phyloP scores from a whole-genome alignment of 2,888 invertebrate genomes.

The Invenusta paracnida region DNA sequence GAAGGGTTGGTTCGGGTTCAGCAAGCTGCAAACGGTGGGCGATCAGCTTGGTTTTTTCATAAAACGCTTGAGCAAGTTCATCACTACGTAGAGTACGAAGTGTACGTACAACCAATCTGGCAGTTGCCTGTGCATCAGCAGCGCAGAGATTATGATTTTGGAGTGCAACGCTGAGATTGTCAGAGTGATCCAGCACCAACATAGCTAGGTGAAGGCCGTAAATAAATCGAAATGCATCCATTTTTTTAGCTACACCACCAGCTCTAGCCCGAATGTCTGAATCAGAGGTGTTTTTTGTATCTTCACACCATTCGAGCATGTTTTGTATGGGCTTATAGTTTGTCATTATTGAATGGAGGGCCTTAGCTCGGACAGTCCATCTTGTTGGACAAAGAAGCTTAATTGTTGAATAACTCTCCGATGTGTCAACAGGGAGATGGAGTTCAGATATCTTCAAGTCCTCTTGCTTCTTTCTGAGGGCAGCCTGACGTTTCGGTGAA shows the following conservation, averaged over 20 bases:
- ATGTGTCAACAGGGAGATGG: neutral
- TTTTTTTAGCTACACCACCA: neutral
- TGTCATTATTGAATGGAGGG: neutral
- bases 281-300: neutral
- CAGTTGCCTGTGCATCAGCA: neutral
- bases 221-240: neutral
- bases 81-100: neutral
- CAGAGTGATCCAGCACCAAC: neutral
- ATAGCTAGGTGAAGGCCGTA: neutral
- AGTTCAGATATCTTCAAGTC: neutral
- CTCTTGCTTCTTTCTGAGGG: neutral
- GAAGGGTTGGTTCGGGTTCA: neutral
- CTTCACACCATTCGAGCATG: conserved; percentile 8
- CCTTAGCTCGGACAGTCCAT: neutral
- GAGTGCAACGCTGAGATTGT: neutral
- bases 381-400: neutral
- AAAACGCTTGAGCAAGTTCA: neutral
- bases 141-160: conserved; percentile 1
- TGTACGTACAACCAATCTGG: neutral
- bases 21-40: neutral
- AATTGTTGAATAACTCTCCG: neutral
- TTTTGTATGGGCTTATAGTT: neutral
- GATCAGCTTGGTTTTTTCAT: neutral
- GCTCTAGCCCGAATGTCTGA: neutral
- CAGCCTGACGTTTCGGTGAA: neutral